Conservation (phyloP, 2,797 vertebrate genomes). For the Rhabdophis nuchalis region DNA sequence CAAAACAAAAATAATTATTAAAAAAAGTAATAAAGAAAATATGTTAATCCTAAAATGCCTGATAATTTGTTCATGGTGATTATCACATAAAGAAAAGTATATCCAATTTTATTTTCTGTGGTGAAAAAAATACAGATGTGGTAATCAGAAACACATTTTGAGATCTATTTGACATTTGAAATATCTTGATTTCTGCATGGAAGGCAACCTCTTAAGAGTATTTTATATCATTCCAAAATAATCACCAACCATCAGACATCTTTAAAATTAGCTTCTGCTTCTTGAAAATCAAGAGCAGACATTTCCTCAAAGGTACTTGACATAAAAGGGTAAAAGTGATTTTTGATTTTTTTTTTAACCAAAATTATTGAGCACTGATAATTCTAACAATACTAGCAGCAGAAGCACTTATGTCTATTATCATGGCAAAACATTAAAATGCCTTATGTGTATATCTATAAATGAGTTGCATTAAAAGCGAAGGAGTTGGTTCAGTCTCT, state of each 20-base stretch:
- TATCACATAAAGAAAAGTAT: background rate
- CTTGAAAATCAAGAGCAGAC: background rate
- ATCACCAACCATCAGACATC: conserved; percentile 15
- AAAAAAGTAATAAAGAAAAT: background rate
- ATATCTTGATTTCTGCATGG: conserved; percentile 14
- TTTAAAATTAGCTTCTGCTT: conserved; percentile 9
- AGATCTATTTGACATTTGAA: conserved; percentile 17
- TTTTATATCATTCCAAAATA: conserved; percentile 16
- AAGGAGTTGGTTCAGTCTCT: background rate
- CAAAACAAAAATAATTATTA: background rate
- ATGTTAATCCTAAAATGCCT: background rate
- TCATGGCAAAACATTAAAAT: background rate
- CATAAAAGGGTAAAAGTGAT: background rate
- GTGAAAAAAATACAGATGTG: background rate
- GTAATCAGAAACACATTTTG: background rate
- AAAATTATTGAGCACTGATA: background rate
- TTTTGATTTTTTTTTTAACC: background rate
- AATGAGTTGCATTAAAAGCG: background rate
- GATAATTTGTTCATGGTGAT: background rate
- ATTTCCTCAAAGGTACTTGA: conserved; percentile 8
- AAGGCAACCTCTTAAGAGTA: background rate
- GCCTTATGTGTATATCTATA: background rate
- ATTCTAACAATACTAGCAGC: background rate
- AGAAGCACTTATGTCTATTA: background rate
- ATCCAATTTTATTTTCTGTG: conserved; percentile 3